phyloP scores from a whole-genome alignment of 2,888 invertebrate genomes.

The Seira musarum region DNA sequence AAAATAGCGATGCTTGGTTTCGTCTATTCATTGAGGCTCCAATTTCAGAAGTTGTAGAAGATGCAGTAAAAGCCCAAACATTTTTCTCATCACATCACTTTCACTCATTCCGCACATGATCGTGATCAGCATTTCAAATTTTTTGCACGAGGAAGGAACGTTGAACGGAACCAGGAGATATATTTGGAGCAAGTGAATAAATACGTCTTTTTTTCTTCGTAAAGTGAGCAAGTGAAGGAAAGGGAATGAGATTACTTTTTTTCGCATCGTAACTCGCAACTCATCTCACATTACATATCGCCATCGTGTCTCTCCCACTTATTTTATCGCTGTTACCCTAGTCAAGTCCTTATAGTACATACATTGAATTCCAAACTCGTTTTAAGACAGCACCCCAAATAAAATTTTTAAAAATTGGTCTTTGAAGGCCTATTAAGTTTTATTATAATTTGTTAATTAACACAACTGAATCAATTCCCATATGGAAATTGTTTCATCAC shows the following conservation, averaged over 20 bases:
- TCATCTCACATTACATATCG: background rate
- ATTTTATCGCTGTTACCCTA: background rate
- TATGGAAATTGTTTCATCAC: no score
- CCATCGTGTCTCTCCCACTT: background rate
- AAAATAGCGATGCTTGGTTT: background rate
- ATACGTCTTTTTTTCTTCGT: background rate
- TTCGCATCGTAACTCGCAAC: background rate
- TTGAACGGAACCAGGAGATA: no score
- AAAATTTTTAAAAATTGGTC: no score
- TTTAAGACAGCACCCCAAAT: no score
- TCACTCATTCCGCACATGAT: conserved; percentile 48
- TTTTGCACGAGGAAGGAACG: background rate
- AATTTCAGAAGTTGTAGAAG: background rate
- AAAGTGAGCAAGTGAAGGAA: conserved; percentile 9
- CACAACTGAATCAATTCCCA: no score
- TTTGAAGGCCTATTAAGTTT: no score
- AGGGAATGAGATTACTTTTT: conserved; percentile 23
- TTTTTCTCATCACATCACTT: conserved; percentile 43
- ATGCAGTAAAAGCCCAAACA: background rate
- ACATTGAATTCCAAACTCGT: no score
- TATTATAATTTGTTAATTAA: no score
- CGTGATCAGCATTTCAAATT: conserved; percentile 50
- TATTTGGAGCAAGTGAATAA: background rate
- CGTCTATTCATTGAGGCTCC: background rate
- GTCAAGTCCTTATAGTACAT: background rate